These are phyloP conservation scores for Halichoerus grypus DNA, from an alignment of 2,113 vertebrate genomes.

Conservation along the genomic window DNA sequence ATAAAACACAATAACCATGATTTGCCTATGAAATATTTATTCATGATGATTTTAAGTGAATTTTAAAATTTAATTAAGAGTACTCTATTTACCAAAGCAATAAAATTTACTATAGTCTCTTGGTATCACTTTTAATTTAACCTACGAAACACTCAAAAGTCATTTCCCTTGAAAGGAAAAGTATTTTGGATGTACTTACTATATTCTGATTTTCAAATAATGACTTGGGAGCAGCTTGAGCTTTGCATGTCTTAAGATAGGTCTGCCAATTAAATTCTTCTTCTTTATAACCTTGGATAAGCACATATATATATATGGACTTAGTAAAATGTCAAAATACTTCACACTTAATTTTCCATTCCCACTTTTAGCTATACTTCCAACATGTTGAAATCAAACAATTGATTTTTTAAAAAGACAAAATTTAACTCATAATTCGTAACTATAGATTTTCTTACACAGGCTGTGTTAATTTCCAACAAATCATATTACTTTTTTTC, in stretches of 20 bases:
- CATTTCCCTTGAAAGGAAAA: constrained; percentile 30
- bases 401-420: constrained; percentile 8
- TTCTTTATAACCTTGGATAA: constrained; percentile 90
- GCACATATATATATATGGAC: not conserved
- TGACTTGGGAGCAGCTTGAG: constrained; percentile 92
- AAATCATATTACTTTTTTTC: not conserved
- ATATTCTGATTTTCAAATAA: constrained; percentile 94
- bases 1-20: not conserved
- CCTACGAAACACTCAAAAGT: constrained; percentile 3
- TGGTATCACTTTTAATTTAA: constrained; percentile 56
- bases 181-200: constrained; percentile 85
- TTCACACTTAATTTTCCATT: not conserved
- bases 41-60: constrained; percentile 44
- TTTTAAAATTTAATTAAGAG: constrained; percentile 67
- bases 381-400: not conserved
- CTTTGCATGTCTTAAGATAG: constrained; percentile 92
- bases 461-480: not conserved
- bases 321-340: not conserved
- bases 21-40: not conserved
- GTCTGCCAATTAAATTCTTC: constrained; percentile 93
- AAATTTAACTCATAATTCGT: constrained; percentile 2
- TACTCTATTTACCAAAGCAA: constrained; percentile 47
- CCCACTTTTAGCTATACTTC: not conserved
- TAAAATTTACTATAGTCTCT: constrained; percentile 44
- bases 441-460: not conserved